Evolutionary conservation across 1,140 invertebrate genomes (phyloP), one percentile per base, ranked within the genome.

Genomic region (Helicoverpa zea): DNA sequence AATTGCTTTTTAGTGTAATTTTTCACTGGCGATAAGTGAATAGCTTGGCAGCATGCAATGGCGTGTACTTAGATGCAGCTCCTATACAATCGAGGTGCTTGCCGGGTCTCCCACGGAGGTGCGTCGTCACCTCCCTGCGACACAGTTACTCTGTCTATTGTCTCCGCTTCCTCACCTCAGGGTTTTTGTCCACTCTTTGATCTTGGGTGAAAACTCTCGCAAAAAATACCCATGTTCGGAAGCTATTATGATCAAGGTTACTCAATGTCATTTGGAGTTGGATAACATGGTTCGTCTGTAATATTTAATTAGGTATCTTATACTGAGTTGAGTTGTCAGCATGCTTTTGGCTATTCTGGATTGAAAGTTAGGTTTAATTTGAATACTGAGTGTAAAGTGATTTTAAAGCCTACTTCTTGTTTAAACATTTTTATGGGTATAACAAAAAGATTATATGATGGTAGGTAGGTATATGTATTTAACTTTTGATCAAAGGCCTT

Each of bases 121-220:
- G 80, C 81, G 80, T 63, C 79, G 78, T 18, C 73, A 76, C 43
- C 79, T 64, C 80, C 75, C 80, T 77, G 61, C 78, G 64, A 51
- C 82, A 87, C 86, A 84, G 86, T 87, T 87, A 87, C 81, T 81
- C 75, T 59, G 81, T 75, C 83, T 80, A 86, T 87, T 87, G 86
- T 87, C 80, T 86, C 56, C 10, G 54, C 70, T 75, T 82, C 59
- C 59, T 79, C 70, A 43, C 52, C 75, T n/a, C 47, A 47, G 54
- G 52, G 78, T 88, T 86, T 88, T 88, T 88, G 82, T 85, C 78
- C 75, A 86, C 76, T 81, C 35, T 43, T 54, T 64, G 43, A 82
- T 78, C 74, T 73, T 81, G 72, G 74, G 82, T 81, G 84, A 84
- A 87, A 87, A 83, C 78, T 73, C 18, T 51, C 61, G 51, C 13